These are phyloP conservation scores for Coptotermes formosanus DNA, from an alignment of 1,140 invertebrate genomes.

Conservation along the genomic window DNA sequence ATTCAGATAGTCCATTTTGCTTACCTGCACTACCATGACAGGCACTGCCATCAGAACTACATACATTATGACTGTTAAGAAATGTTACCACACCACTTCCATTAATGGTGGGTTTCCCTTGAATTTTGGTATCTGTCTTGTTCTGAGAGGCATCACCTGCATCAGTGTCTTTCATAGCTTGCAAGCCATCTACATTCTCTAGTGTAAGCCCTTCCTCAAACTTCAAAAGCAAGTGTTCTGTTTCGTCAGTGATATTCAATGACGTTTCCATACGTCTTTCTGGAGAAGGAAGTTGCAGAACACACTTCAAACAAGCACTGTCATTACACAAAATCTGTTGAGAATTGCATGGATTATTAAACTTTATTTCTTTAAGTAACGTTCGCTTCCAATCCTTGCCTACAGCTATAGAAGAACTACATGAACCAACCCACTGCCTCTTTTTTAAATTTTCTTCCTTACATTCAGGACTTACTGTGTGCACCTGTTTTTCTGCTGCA, in stretches of 20 bases:
- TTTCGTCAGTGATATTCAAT: background rate
- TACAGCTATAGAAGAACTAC: too few species aligned
- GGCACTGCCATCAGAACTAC: too few species aligned
- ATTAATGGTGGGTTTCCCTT: background rate
- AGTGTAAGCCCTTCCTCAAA: background rate
- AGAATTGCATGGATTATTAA: background rate
- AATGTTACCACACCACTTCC: too few species aligned
- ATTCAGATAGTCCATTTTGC: too few species aligned
- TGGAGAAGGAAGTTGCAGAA: background rate
- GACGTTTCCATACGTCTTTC: background rate
- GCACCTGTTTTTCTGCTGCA: background rate
- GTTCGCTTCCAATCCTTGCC: background rate
- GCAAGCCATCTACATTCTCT: background rate
- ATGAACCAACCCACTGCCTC: too few species aligned
- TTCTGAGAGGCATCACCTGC: background rate
- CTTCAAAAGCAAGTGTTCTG: background rate
- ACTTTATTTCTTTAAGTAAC: background rate
- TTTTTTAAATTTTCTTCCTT: too few species aligned
- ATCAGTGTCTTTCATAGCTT: background rate
- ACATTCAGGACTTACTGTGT: too few species aligned
- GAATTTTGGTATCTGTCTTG: background rate
- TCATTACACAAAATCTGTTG: background rate
- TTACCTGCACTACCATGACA: too few species aligned
- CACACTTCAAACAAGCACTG: background rate
- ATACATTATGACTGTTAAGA: too few species aligned